phyloP scores from a whole-genome alignment of 1,140 invertebrate genomes.

The Drusus annulatus region DNA sequence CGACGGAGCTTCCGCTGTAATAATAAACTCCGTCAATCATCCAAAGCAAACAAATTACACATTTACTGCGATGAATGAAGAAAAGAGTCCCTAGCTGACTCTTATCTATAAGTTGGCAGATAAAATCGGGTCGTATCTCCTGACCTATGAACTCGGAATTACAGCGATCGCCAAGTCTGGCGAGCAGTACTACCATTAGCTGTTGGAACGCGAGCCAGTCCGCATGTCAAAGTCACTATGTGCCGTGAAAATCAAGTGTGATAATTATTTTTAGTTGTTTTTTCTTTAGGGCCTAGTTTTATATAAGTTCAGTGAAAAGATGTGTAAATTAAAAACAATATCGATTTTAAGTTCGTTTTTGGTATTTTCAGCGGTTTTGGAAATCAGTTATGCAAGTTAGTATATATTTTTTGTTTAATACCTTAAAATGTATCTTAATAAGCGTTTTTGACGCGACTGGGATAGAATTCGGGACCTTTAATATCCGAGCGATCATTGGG shows the following conservation, averaged over 20 bases:
- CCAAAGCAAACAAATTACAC: not conserved
- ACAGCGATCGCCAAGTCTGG: not conserved
- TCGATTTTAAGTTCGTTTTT: slow-evolving; percentile 7
- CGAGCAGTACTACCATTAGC: not conserved
- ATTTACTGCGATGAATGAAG: not conserved
- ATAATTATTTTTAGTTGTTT: too few species aligned
- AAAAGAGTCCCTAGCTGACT: too few species aligned
- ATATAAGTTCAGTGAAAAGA: slow-evolving; percentile 3
- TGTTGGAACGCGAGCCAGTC: too few species aligned
- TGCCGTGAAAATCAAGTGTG: too few species aligned
- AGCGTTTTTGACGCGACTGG: too few species aligned
- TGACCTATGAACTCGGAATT: slow-evolving; percentile 10
- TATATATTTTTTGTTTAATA: not conserved
- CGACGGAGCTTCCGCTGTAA: not conserved
- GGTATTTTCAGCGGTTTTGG: not conserved
- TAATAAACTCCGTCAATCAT: not conserved
- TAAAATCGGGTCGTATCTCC: slow-evolving; percentile 1
- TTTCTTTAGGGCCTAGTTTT: too few species aligned
- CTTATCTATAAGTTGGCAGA: not conserved
- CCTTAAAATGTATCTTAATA: too few species aligned
- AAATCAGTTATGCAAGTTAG: slow-evolving; percentile 6
- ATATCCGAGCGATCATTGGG: too few species aligned
- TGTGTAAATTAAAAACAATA: slow-evolving; percentile 35
- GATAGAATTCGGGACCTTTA: too few species aligned
- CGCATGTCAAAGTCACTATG: too few species aligned